Base-by-base conservation (phyloP, 2,797 vertebrate species). In the Myripristis murdjan region DNA sequence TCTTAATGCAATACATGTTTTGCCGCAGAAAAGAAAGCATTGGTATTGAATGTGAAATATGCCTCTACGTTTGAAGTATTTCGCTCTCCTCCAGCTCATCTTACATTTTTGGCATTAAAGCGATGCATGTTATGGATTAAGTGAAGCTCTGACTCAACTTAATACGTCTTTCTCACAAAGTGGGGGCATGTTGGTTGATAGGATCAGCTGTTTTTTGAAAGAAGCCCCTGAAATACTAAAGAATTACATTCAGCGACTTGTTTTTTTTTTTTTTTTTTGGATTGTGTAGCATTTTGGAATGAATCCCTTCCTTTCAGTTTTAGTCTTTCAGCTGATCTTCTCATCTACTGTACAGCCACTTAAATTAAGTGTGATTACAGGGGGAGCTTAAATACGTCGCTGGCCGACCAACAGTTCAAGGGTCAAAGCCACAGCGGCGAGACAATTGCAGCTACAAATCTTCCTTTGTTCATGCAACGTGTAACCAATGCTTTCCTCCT, bases 21-120 rank as follows among this genome's bases (percentile, higher is more conserved):
- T 56, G 70, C 64, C 37, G 70, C 66, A 37, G 83, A 83, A 89
- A 79, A 78, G 70, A 55, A 62, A 79, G 59, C 69, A 77, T 77
- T 60, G 66, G 79, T 78, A 66, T 61, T 75, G 59, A 75, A 78
- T 64, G 73, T 69, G 43, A 82, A 85, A 82, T 51, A 56, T 37
- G 16, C 16, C 37, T 66, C 55, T 68, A 58, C 31, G 43, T 74
- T 28, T 58, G 18, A 71, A 61, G 68, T 54, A 59, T 22, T 75
- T 26, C 24, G 56, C 39, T 60, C 11, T 24, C 20, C 6, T 15
- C 2, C 3, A n/a, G 22, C 49, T 62, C 47, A 62, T 67, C 15
- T 31, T 16, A 28, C 20, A 28, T 63, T 37, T 54, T 4, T 59
- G 47, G 8, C 2, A 10, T 39, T 20, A 48, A 22, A 18, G 1